Base-by-base conservation (phyloP, 2,888 invertebrate genomes). In the Melipona beecheii region DNA sequence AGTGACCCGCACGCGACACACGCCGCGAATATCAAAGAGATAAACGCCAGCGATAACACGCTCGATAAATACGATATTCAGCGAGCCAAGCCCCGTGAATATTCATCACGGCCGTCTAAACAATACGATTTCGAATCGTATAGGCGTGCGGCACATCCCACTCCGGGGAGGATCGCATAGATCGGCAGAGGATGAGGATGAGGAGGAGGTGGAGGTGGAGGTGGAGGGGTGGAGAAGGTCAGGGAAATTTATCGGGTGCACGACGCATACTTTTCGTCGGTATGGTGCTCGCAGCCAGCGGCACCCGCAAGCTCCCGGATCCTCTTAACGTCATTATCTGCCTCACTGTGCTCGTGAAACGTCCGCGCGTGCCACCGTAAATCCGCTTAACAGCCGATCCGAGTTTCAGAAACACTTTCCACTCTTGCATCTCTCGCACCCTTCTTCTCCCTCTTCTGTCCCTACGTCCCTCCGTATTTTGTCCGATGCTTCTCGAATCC, bases 301-400 rank as follows among this genome's bases (percentile, higher is more conserved):
- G 36, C 62, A 43, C 65, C 81, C 78, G 68, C 83, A 75, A 82
- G 71, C 84, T 87, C 70, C 66, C 31, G 79, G 85, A 90, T 90
- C 85, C 86, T 87, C 86, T 90, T 88, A 89, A 90, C 79, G 84
- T 87, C 89, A 86, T 90, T 90, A 90, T 83, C 78, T 81, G 86
- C 78, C 60, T 65, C 78, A 78, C 80, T 82, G 85, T 83, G 70
- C 74, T 70, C 82, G 84, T 82, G 80, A 82, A 90, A 86, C 80
- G 84, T 83, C 82, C 84, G 83, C 83, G 81, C 88, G 87, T 84
- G 83, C 83, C 74, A 68, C 64, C 83, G 83, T 85, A 90, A 90
- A 90, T 90, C 90, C 89, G 86, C 83, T 90, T 90, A 90, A 90
- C 83, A 70, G 72, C 43, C 85, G 86, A 89, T 89, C 81, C 78